These are phyloP conservation scores for Erethizon dorsatum DNA, from an alignment of 2,797 vertebrate genomes.

Conservation along the genomic window DNA sequence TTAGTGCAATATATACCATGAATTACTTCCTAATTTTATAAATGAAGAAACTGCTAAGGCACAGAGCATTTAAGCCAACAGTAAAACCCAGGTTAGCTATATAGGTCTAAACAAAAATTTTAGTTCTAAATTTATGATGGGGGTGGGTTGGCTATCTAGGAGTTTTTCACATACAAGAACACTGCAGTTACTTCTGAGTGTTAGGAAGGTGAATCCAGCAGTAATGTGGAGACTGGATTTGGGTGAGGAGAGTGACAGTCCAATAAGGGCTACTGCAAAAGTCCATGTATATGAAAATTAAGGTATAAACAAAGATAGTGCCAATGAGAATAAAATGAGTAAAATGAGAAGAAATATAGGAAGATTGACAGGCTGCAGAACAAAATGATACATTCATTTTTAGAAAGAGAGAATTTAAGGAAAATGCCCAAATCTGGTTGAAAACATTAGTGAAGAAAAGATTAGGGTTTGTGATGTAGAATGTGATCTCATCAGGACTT, in stretches of 20 bases:
- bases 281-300: background rate
- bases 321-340: background rate
- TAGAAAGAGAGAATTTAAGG: background rate
- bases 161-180: background rate
- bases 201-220: slow-evolving; percentile 4
- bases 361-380: background rate
- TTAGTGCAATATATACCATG: background rate
- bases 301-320: background rate
- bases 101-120: background rate
- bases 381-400: background rate
- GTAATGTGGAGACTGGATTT: background rate
- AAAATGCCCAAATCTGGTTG: background rate
- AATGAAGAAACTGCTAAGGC: slow-evolving; percentile 18
- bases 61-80: background rate
- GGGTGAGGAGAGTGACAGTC: background rate
- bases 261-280: background rate
- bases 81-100: background rate
- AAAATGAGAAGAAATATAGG: background rate
- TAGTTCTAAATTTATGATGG: background rate
- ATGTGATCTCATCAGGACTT: background rate
- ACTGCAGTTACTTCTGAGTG: background rate
- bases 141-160: background rate
- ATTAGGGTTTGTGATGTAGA: background rate
- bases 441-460: background rate
- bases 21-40: background rate